Evolutionary conservation across 2,888 invertebrate genomes (phyloP), one percentile per base, ranked within the genome.

Genomic region (Teinopalpus imperialis): DNA sequence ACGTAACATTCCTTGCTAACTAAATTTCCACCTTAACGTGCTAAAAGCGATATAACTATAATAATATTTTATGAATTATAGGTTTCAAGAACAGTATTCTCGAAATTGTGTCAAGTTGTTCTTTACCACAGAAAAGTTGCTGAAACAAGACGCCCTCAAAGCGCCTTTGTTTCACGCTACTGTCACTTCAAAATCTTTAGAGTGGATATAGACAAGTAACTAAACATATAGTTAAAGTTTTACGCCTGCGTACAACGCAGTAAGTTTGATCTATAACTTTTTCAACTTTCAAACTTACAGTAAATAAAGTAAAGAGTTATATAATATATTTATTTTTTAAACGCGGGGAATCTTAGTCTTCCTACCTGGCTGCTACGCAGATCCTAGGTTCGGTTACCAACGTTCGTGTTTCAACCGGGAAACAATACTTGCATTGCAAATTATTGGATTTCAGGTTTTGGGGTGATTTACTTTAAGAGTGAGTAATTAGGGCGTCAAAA

Each of bases 71-170:
- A 39, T 39, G 29, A 29, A 9, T 4, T 30, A 20, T 26, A 29
- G 20, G 29, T 39, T 39, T 7, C 26, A 13, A 27, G 42, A 24
- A 34, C 27, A 27, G 2, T 27, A 27, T 39, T 39, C 32, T 26
- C 21, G 26, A 32, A 31, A 39, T 45, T 45, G 39, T 45, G 44
- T 45, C 39, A 45, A 45, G 39, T 32, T 32, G 26, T 39, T 39
- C 39, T 45, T 32, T 39, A 31, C 44, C 39, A 26, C 31, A 34
- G 39, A 21, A 32, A 32, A 23, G 26, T 32, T 31, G 24, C 32
- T 32, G 39, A 31, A 32, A 32, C 26, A 26, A 13, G 44, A 27
- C 32, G 13, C 32, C 18, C 23, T 24, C 39, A 32, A 44, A 44
- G 37, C 18, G 43, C 29, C 31, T 39, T 44, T 44, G 44, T 39